Evolutionary conservation across 2,888 invertebrate genomes (phyloP).

Genomic region (Torymus auratus): DNA sequence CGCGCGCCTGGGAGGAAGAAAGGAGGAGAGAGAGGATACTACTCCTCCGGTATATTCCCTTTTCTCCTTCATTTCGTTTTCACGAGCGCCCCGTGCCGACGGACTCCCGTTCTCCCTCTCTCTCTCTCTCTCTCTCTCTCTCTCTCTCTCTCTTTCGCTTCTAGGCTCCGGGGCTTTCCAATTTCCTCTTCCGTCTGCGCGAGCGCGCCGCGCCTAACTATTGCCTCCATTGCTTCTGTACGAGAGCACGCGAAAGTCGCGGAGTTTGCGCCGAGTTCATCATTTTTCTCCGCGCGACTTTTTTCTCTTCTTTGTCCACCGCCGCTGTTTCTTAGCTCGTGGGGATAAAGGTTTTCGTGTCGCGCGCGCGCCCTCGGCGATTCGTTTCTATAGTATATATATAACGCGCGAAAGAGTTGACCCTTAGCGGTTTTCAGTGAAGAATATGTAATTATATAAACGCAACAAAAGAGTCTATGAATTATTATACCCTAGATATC

Average conservation of each 20-base stretch:
- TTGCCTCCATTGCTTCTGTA: conserved; percentile 43
- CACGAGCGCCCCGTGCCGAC: conserved; percentile 48
- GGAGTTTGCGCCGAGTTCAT: conserved; percentile 1
- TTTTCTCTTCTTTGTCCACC: background rate
- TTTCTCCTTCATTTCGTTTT: conserved; percentile 60
- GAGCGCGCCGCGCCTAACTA: conserved; percentile 50
- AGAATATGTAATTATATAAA: too few species aligned
- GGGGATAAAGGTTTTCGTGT: too few species aligned
- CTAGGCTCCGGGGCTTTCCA: conserved; percentile 63
- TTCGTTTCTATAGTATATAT: too few species aligned
- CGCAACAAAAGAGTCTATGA: background rate
- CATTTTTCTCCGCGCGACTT: background rate
- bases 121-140: background rate
- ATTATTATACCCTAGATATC: background rate
- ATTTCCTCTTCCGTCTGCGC: conserved; percentile 64
- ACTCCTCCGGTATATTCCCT: conserved; percentile 35
- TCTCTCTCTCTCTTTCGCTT: conserved; percentile 20
- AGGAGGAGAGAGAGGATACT: background rate
- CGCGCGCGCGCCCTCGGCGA: too few species aligned
- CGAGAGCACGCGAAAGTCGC: too few species aligned
- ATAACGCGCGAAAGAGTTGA: too few species aligned
- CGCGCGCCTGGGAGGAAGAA: conserved; percentile 20
- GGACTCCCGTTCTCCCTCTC: conserved; percentile 39
- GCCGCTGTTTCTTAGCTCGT: too few species aligned
- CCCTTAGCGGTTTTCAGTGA: too few species aligned